These are phyloP conservation scores for Drusus annulatus DNA, from an alignment of 1,140 invertebrate species.

Conservation along the genomic window DNA sequence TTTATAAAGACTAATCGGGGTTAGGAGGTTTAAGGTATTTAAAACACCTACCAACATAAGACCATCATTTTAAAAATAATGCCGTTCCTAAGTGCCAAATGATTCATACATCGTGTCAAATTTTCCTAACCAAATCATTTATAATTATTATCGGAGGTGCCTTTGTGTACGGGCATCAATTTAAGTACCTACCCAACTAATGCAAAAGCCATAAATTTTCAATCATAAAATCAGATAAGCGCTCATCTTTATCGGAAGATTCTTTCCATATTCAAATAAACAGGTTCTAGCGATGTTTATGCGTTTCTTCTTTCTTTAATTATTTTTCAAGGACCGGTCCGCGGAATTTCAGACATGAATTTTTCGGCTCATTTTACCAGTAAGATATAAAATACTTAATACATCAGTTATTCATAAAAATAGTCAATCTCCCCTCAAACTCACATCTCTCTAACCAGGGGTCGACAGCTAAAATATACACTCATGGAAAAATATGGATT, in stretches of 20 bases:
- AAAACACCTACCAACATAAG: too few relatives aligned
- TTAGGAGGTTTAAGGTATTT: too few relatives aligned
- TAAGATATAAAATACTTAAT: constrained; percentile 17
- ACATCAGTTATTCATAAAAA: background rate
- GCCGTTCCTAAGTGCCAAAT: too few relatives aligned
- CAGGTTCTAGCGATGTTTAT: background rate
- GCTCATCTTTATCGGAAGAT: background rate
- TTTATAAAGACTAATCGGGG: too few relatives aligned
- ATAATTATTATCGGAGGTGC: too few relatives aligned
- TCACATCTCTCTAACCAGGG: too few relatives aligned
- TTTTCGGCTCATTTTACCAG: constrained; percentile 17
- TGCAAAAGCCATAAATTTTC: constrained; percentile 4
- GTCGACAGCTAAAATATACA: too few relatives aligned
- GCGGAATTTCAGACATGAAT: background rate
- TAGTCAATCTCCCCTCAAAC: background rate
- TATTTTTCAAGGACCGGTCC: background rate
- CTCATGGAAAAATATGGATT: too few relatives aligned
- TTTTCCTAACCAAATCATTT: too few relatives aligned
- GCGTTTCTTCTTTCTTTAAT: background rate
- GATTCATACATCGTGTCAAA: too few relatives aligned
- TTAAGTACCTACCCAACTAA: background rate
- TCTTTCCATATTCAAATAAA: constrained; percentile 26
- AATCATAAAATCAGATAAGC: constrained; percentile 2
- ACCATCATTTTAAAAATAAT: too few relatives aligned
- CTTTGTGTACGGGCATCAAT: too few relatives aligned